These are phyloP conservation scores for Sphecodes monilicornis DNA, from an alignment of 2,888 invertebrate genomes.

Conservation along the genomic window DNA sequence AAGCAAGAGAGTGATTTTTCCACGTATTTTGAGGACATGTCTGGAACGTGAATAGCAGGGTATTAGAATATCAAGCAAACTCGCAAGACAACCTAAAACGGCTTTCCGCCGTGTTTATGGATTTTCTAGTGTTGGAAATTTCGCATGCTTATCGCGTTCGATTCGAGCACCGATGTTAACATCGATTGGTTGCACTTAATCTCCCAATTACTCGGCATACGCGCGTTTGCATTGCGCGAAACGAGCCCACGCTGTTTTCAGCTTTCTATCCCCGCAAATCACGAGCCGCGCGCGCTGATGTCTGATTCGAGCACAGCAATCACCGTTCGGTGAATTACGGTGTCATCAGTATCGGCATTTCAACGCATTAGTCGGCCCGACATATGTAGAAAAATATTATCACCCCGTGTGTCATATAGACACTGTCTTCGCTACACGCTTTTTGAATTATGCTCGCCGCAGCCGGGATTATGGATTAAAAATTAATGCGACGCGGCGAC, in stretches of 20 bases:
- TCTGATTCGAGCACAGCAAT: constrained; percentile 39
- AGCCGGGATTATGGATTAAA: neutral
- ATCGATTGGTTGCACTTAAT: constrained; percentile 40
- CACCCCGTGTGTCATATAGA: neutral
- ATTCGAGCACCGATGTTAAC: constrained; percentile 8
- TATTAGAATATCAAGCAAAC: neutral
- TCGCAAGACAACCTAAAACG: neutral
- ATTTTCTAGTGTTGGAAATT: neutral
- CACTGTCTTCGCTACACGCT: neutral
- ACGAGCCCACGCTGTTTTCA: constrained; percentile 39
- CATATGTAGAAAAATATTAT: constrained; percentile 18
- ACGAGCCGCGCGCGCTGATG: constrained; percentile 19
- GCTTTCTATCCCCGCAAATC: constrained; percentile 30
- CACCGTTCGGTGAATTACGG: constrained; percentile 62
- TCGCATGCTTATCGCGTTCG: neutral
- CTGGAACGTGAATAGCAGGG: neutral
- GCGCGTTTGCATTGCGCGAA: constrained; percentile 15
- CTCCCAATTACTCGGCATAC: constrained; percentile 33
- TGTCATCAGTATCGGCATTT: constrained; percentile 70
- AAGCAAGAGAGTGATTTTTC: neutral
- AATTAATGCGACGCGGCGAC: neutral
- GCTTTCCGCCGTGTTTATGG: neutral
- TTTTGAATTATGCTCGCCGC: neutral
- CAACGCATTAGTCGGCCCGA: constrained; percentile 30
- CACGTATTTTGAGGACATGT: neutral